Evolutionary conservation across 2,888 invertebrate species (phyloP).

Genomic region (Chironomus riparius): DNA sequence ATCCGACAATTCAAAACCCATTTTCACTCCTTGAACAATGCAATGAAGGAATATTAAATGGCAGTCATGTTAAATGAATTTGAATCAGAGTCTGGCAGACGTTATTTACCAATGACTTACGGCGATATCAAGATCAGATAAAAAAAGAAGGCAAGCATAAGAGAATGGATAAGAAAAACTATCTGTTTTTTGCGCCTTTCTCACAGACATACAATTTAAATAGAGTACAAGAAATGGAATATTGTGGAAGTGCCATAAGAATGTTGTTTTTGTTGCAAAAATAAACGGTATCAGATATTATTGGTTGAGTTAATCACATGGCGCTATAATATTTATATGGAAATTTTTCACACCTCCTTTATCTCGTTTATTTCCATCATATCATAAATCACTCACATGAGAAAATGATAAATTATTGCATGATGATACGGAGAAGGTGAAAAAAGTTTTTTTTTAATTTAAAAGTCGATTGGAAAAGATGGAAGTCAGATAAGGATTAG

Average conservation of each 20-base stretch:
- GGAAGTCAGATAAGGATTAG: background rate
- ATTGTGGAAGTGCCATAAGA: background rate
- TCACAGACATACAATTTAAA: background rate
- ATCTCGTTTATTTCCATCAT: background rate
- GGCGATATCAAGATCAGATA: background rate
- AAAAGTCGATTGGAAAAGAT: background rate
- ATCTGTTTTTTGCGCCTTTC: background rate
- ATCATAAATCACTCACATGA: background rate
- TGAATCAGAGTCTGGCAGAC: background rate
- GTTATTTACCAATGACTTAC: background rate
- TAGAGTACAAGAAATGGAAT: background rate
- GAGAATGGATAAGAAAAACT: background rate
- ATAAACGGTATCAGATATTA: conserved; percentile 1
- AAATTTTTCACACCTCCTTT: conserved; percentile 10
- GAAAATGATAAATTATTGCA: background rate
- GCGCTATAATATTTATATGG: conserved; percentile 6
- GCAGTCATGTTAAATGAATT: conserved; percentile 1
- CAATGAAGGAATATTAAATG: background rate
- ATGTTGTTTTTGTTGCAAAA: too few relatives aligned
- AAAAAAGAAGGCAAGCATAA: background rate
- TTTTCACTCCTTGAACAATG: too few relatives aligned
- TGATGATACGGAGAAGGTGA: background rate
- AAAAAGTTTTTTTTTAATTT: background rate
- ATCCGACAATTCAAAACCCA: too few relatives aligned
- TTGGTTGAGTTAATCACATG: background rate